These are phyloP conservation scores for Ctenoplectra terminalis DNA, from an alignment of 1,140 invertebrate genomes.

Conservation along the genomic window DNA sequence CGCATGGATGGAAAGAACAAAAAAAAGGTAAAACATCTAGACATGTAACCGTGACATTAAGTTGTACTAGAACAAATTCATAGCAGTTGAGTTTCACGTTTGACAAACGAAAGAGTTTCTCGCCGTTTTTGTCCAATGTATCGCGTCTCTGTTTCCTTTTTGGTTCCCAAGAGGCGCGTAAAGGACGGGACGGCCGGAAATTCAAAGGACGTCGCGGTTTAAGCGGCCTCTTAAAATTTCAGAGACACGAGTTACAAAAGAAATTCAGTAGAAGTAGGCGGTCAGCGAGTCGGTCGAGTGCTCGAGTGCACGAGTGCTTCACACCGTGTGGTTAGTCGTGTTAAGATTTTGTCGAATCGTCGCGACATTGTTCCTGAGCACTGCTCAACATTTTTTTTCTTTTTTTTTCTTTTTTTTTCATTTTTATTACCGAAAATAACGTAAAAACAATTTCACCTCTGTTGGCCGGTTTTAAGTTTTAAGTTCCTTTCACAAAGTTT, in stretches of 20 bases:
- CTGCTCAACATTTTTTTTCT: too few relatives aligned
- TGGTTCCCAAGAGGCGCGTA: not conserved
- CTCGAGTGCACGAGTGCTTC: not conserved
- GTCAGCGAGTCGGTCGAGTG: not conserved
- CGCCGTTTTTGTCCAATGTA: not conserved
- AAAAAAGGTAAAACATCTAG: not conserved
- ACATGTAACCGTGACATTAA: too few relatives aligned
- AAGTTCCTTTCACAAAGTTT: not conserved
- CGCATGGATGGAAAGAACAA: not conserved
- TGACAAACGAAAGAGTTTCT: not conserved
- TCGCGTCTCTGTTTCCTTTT: not conserved
- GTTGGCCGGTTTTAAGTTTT: too few relatives aligned
- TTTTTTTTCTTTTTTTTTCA: not conserved
- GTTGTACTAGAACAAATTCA: not conserved
- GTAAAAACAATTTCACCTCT: too few relatives aligned
- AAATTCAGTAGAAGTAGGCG: constrained; percentile 16
- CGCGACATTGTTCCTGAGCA: not conserved
- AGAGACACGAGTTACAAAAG: constrained; percentile 5
- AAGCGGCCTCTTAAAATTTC: constrained; percentile 13
- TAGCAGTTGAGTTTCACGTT: not conserved
- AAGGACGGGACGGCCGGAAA: constrained; percentile 6
- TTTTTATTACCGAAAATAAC: too few relatives aligned
- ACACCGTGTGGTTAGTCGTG: not conserved
- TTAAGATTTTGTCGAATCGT: not conserved
- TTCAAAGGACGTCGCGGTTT: constrained; percentile 27